A percentile compares a stretch with the other conserved stretches of the same genome.
These are phyloP conservation scores for Antitype chi DNA, from an alignment of 2,888 invertebrate species.

Conservation along the genomic window DNA sequence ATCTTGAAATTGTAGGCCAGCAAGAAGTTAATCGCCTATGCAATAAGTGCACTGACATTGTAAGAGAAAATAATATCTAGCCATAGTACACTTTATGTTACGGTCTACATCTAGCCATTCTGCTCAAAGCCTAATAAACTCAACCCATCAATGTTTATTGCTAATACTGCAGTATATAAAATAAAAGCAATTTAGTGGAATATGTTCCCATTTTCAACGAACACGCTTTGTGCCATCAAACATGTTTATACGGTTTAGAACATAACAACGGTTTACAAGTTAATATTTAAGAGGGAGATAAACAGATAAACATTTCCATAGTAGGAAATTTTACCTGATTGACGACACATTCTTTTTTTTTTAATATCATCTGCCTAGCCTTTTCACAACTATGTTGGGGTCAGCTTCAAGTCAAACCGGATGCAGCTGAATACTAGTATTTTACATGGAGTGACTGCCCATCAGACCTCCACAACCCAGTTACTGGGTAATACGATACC, in stretches of 20 bases:
- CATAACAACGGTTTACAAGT: not conserved
- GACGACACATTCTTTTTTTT: not conserved
- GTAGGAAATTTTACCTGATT: not conserved
- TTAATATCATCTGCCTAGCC: no score
- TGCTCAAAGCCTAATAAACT: constrained; percentile 19
- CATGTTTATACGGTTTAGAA: constrained; percentile 12
- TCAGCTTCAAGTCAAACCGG: no score
- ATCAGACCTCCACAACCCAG: no score
- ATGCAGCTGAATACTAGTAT: no score
- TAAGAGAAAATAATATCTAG: not conserved
- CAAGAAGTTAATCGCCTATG: not conserved
- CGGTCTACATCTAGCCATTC: constrained; percentile 15
- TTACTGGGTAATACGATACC: no score
- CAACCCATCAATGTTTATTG: constrained; percentile 40
- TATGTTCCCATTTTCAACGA: constrained; percentile 35
- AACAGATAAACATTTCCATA: no score
- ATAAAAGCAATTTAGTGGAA: constrained; percentile 34
- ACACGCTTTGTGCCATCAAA: constrained; percentile 43
- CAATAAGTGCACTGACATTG: not conserved
- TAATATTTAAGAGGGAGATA: not conserved
- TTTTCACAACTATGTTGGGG: no score
- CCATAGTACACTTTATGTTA: not conserved
- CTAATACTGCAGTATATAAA: constrained; percentile 43
- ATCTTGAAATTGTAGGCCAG: no score
- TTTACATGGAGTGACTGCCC: no score